Evolutionary conservation across 2,113 vertebrate species (phyloP).

Genomic region (Xyrauchen texanus): DNA sequence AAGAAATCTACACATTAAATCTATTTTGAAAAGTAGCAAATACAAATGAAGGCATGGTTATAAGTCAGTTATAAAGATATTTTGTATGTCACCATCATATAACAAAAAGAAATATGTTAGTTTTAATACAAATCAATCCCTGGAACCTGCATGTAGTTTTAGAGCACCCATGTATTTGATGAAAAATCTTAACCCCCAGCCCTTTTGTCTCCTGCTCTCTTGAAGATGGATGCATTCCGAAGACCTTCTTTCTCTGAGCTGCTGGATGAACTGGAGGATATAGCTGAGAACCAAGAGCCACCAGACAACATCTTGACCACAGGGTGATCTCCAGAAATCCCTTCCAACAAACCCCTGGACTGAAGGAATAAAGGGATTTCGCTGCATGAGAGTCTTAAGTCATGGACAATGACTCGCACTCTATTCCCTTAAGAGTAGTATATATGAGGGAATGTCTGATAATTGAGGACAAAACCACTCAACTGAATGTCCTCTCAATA

Average conservation of each 20-base stretch:
- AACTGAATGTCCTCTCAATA: constrained; percentile 8
- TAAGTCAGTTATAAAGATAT: too few relatives aligned
- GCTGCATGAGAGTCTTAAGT: background rate
- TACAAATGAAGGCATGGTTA: too few relatives aligned
- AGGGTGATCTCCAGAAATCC: constrained; percentile 37
- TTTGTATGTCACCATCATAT: too few relatives aligned
- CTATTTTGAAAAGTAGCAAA: too few relatives aligned
- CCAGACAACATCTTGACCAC: constrained; percentile 45
- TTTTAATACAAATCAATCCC: too few relatives aligned
- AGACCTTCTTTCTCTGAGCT: constrained; percentile 73
- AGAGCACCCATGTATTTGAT: background rate
- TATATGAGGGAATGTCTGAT: background rate
- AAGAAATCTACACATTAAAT: too few relatives aligned
- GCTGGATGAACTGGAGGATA: constrained; percentile 73
- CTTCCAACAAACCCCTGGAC: too few relatives aligned
- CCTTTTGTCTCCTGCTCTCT: background rate
- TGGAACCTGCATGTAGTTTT: too few relatives aligned
- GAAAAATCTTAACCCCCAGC: background rate
- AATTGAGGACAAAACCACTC: constrained; percentile 28
- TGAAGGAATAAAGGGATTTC: background rate
- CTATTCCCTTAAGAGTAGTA: background rate
- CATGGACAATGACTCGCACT: constrained; percentile 7
- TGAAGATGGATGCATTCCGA: constrained; percentile 75
- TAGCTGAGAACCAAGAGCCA: constrained; percentile 63
- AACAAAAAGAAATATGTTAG: too few relatives aligned